Percentiles rank a stretch among this genome's conserved stretches.
Conservation (phyloP, 2,888 invertebrate species). For the Brenthis ino region DNA sequence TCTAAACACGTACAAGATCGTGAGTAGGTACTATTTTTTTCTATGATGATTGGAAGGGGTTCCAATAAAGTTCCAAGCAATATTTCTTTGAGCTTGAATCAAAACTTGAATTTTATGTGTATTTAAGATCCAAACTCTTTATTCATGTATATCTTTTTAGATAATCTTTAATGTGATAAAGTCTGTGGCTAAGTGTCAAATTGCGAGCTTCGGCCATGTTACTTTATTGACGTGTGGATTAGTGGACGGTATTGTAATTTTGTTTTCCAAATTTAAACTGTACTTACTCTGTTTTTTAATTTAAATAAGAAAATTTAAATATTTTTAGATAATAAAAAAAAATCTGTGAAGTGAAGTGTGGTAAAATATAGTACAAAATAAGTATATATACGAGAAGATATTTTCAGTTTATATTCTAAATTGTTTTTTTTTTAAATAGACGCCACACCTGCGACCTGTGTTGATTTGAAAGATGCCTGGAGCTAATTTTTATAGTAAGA, state of each 20-base stretch:
- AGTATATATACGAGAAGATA: neutral
- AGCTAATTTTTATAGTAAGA: slow-evolving; percentile 35
- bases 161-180: neutral
- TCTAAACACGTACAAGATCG: too few species aligned
- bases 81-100: too few species aligned
- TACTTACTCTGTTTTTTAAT: slow-evolving; percentile 13
- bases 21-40: too few species aligned
- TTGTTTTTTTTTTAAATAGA: slow-evolving; percentile 25
- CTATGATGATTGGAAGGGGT: too few species aligned
- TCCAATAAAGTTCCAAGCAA: too few species aligned
- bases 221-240: slow-evolving; percentile 28
- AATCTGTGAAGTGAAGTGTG: neutral
- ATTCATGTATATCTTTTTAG: too few species aligned
- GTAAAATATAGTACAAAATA: neutral
- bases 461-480: slow-evolving; percentile 42
- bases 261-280: slow-evolving; percentile 13
- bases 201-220: slow-evolving; percentile 28
- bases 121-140: too few species aligned
- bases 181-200: neutral
- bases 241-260: slow-evolving; percentile 13
- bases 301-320: slow-evolving; percentile 4
- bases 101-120: too few species aligned
- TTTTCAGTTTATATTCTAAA: neutral
- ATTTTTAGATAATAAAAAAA: neutral
- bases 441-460: slow-evolving; percentile 42